A percentile compares a stretch with the other conserved stretches of the same genome.
These are phyloP conservation scores for Drosophila mercatorum DNA, from an alignment of 2,888 invertebrate species.

Conservation along the genomic window DNA sequence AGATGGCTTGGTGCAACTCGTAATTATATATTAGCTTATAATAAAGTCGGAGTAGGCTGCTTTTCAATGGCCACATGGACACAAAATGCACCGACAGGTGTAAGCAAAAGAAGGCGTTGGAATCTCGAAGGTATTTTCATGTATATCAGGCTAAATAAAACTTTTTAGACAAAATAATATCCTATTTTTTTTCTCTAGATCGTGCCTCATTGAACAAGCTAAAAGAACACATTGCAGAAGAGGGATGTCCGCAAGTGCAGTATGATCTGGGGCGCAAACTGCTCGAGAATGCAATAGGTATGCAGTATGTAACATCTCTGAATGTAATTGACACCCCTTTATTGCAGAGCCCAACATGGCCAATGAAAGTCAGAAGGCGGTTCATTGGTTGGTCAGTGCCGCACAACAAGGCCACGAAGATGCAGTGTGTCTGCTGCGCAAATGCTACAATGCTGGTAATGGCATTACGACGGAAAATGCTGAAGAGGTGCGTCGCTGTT, in stretches of 20 bases:
- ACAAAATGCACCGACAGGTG: constrained; percentile 81
- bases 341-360: constrained; percentile 75
- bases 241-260: constrained; percentile 95
- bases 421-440: constrained; percentile 90
- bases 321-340: not conserved
- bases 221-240: constrained; percentile 91
- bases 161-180: constrained; percentile 1
- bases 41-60: constrained; percentile 37
- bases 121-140: constrained; percentile 82
- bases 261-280: constrained; percentile 94
- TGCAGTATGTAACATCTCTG: constrained; percentile 11
- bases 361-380: constrained; percentile 88
- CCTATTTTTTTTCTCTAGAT: constrained; percentile 62
- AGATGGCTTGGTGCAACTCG: constrained; percentile 21
- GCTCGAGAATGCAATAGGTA: constrained; percentile 91
- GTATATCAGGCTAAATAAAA: not conserved
- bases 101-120: constrained; percentile 82
- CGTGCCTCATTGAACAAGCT: constrained; percentile 84
- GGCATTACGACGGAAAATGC: constrained; percentile 91
- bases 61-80: constrained; percentile 84
- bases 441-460: constrained; percentile 88
- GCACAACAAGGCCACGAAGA: constrained; percentile 96
- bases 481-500: constrained; percentile 90
- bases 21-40: constrained; percentile 44
- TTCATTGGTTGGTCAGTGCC: constrained; percentile 96